These are phyloP conservation scores for Stigmatopora argus DNA, from an alignment of 2,113 vertebrate species.

Conservation along the genomic window DNA sequence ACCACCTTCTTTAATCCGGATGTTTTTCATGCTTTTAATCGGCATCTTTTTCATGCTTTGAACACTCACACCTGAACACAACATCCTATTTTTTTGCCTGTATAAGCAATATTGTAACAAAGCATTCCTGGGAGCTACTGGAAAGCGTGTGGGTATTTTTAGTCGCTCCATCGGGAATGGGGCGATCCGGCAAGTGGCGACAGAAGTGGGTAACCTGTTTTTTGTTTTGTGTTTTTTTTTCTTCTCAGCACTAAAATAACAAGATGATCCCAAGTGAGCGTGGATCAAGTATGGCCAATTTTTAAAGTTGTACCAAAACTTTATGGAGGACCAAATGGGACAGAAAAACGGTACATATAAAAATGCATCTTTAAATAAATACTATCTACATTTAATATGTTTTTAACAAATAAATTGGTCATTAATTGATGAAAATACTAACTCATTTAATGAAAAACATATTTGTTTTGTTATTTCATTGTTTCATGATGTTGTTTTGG, in stretches of 20 bases:
- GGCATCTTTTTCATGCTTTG: background rate
- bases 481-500: no score
- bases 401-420: no score
- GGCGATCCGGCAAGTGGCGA: background rate
- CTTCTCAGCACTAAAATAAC: background rate
- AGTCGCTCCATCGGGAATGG: background rate
- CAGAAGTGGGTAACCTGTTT: constrained; percentile 5
- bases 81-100: background rate
- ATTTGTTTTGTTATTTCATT: no score
- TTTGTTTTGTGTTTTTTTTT: background rate
- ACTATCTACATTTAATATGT: no score
- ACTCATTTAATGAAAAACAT: no score
- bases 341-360: no score
- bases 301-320: no score
- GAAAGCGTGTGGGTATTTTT: constrained; percentile 6
- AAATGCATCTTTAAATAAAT: no score
- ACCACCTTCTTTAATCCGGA: background rate
- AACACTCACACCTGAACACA: background rate
- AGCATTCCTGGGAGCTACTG: background rate
- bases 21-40: background rate
- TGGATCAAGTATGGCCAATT: background rate
- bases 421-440: no score
- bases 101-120: background rate
- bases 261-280: background rate
- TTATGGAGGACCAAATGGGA: no score